A percentile compares a stretch with the other conserved stretches of the same genome.
phyloP scores from a whole-genome alignment of 2,113 vertebrate genomes.

The Odocoileus hemionus region DNA sequence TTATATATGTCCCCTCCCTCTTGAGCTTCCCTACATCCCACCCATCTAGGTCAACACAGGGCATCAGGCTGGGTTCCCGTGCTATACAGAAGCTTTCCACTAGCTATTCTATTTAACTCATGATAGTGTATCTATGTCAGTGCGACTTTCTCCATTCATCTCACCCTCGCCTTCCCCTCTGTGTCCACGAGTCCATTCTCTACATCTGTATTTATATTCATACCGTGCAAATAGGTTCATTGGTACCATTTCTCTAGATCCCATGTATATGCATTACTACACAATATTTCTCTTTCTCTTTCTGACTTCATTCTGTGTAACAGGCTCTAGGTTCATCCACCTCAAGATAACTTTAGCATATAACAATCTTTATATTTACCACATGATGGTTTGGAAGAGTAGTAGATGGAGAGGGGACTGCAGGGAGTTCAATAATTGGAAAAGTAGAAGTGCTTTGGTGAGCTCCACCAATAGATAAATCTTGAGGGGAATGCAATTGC shows the following conservation, averaged over 20 bases:
- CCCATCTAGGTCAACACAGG: not conserved
- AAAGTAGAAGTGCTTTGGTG: not conserved
- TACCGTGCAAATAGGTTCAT: not conserved
- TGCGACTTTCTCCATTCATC: not conserved
- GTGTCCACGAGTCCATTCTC: not conserved
- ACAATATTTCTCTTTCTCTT: not conserved
- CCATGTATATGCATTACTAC: not conserved
- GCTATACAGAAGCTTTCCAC: not conserved
- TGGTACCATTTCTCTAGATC: not conserved
- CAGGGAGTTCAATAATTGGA: not conserved
- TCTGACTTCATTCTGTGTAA: not conserved
- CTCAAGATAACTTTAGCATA: not conserved
- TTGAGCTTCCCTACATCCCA: not conserved
- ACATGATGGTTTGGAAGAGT: not conserved
- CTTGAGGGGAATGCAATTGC: not conserved
- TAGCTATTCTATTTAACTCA: not conserved
- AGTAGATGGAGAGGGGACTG: not conserved
- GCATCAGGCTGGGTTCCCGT: not conserved
- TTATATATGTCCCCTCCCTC: not conserved
- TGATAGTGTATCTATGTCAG: not conserved
- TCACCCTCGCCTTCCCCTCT: not conserved
- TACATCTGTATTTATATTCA: not conserved
- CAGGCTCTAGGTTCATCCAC: not conserved
- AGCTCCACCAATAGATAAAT: not conserved
- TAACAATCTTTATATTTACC: not conserved